Evolutionary conservation across 1,140 invertebrate species (phyloP).

Genomic region (Ips nitidus): DNA sequence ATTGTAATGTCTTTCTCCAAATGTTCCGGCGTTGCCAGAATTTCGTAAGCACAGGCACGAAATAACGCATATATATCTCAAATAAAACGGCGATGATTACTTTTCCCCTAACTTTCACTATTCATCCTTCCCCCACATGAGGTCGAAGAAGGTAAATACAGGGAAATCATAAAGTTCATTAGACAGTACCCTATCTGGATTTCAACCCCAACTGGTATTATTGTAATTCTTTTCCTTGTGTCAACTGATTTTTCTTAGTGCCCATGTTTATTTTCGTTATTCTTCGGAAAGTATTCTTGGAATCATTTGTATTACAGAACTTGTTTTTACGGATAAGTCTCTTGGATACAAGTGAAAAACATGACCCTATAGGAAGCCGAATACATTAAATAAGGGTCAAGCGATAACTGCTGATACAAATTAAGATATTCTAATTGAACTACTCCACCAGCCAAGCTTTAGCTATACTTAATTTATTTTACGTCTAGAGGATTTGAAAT

Average conservation of each 20-base stretch:
- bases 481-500: too few relatives aligned
- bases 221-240: conserved; percentile 16
- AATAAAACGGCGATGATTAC: conserved; percentile 29
- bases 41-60: not conserved
- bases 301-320: too few relatives aligned
- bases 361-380: conserved; percentile 8
- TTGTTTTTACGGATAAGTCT: too few relatives aligned
- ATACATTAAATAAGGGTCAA: conserved; percentile 45
- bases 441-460: not conserved
- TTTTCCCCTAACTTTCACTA: conserved; percentile 25
- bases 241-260: conserved; percentile 2
- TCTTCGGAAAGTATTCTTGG: too few relatives aligned
- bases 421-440: conserved; percentile 49
- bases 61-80: not conserved
- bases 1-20: conserved; percentile 38
- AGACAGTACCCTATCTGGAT: conserved; percentile 38
- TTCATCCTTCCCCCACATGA: conserved; percentile 37
- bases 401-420: conserved; percentile 47
- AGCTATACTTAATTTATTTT: too few relatives aligned
- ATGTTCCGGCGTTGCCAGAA: conserved; percentile 22
- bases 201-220: conserved; percentile 35
- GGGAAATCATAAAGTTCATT: conserved; percentile 48
- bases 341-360: too few relatives aligned
- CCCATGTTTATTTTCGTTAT: too few relatives aligned
- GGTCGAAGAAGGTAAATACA: conserved; percentile 46